Conservation (phyloP, 2,797 vertebrate genomes). For the Pelochelys cantorii region DNA sequence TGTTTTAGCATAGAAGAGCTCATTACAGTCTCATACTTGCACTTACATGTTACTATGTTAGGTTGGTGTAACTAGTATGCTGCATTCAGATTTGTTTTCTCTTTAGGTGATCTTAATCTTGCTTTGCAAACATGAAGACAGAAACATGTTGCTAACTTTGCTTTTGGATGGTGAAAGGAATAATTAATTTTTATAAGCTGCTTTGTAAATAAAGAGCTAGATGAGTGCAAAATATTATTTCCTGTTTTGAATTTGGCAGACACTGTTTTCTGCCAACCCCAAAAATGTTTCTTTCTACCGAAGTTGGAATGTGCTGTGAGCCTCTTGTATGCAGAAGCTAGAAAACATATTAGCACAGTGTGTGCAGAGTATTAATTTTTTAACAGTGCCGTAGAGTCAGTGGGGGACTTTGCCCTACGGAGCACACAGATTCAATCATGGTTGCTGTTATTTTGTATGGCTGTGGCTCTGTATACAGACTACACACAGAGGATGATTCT, state of each 20-base stretch:
- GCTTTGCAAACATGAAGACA: accelerated
- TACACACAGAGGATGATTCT: neutral
- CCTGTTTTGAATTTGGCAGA: neutral
- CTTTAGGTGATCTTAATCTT: accelerated
- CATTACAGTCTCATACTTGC: accelerated
- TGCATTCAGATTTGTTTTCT: accelerated
- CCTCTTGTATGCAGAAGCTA: too few species aligned
- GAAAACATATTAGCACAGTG: accelerated
- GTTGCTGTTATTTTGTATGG: neutral
- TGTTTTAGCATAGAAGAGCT: accelerated
- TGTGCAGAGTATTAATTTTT: accelerated
- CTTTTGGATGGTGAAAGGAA: neutral
- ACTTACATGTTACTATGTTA: accelerated
- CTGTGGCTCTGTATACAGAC: neutral
- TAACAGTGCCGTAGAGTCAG: accelerated
- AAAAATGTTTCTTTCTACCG: neutral
- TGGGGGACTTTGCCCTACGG: accelerated
- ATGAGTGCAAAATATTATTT: neutral
- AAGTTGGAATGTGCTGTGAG: neutral
- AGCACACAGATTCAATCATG: neutral
- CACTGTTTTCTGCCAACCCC: neutral
- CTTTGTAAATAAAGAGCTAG: neutral
- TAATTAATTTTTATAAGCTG: accelerated
- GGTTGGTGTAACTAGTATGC: accelerated
- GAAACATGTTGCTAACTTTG: accelerated